Conservation (phyloP, 2,113 vertebrate species). For the Melanerpes aurifrons region DNA sequence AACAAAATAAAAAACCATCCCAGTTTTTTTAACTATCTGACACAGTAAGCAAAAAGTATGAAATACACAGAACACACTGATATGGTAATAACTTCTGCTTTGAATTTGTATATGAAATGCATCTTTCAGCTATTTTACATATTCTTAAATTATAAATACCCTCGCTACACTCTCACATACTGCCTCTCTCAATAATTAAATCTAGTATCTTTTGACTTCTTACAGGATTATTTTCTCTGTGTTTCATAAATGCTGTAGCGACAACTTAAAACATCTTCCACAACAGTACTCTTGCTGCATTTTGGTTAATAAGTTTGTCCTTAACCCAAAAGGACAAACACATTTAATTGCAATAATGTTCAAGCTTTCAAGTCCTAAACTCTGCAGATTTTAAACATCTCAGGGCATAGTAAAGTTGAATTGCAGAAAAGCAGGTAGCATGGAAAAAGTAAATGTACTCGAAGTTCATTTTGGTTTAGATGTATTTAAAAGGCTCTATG, state of each 20-base stretch:
- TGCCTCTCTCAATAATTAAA: background rate
- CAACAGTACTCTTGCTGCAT: background rate
- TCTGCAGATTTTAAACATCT: background rate
- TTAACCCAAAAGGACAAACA: background rate
- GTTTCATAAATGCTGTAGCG: background rate
- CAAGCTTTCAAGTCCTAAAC: conserved; percentile 33
- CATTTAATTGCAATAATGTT: conserved; percentile 7
- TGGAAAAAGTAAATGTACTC: background rate
- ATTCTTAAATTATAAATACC: background rate
- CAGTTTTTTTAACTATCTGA: background rate
- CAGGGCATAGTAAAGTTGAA: background rate
- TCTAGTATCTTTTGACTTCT: background rate
- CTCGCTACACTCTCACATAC: background rate
- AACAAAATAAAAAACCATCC: background rate
- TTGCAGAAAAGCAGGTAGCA: background rate
- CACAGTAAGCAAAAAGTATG: background rate
- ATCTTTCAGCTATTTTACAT: background rate
- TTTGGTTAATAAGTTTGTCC: background rate
- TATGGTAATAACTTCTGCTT: background rate
- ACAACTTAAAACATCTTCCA: background rate
- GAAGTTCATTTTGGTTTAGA: background rate
- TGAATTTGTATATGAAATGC: conserved; percentile 15
- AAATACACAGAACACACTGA: background rate
- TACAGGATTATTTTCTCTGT: background rate
- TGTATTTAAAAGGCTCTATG: background rate